Conservation (phyloP, 2,888 invertebrate species). For the Laothoe populi region DNA sequence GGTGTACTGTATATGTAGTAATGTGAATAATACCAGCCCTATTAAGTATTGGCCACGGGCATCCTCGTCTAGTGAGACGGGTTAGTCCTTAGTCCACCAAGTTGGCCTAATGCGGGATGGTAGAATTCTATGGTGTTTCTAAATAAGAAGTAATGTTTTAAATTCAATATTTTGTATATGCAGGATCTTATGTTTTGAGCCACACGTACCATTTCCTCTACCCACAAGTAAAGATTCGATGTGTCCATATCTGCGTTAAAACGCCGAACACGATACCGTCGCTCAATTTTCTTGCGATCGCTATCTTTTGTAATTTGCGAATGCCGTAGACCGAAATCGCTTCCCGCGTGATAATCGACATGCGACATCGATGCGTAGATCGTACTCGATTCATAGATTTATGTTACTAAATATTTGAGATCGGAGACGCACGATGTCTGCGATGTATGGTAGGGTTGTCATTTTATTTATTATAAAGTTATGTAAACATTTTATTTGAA, state of each 20-base stretch:
- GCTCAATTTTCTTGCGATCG: conserved; percentile 55
- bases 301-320: conserved; percentile 57
- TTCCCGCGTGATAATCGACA: conserved; percentile 70
- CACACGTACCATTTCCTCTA: conserved; percentile 4
- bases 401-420: conserved; percentile 64
- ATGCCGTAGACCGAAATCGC: conserved; percentile 51
- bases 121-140: too few relatives aligned
- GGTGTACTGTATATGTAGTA: too few relatives aligned
- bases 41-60: too few relatives aligned
- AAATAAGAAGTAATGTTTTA: not conserved
- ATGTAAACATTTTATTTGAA: too few relatives aligned
- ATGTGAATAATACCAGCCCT: too few relatives aligned
- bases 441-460: conserved; percentile 44
- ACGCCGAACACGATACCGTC: conserved; percentile 37
- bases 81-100: too few relatives aligned
- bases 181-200: conserved; percentile 5
- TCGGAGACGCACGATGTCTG: conserved; percentile 47
- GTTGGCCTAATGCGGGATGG: too few relatives aligned
- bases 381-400: conserved; percentile 58
- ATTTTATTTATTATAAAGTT: conserved; percentile 26
- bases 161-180: not conserved
- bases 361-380: conserved; percentile 55
- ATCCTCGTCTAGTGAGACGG: too few relatives aligned
- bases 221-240: conserved; percentile 21
- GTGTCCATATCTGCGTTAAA: conserved; percentile 21